Evolutionary conservation across 2,797 vertebrate genomes (phyloP), one percentile per base, ranked within the genome.

Genomic region (Pseudochromis fuscus): DNA sequence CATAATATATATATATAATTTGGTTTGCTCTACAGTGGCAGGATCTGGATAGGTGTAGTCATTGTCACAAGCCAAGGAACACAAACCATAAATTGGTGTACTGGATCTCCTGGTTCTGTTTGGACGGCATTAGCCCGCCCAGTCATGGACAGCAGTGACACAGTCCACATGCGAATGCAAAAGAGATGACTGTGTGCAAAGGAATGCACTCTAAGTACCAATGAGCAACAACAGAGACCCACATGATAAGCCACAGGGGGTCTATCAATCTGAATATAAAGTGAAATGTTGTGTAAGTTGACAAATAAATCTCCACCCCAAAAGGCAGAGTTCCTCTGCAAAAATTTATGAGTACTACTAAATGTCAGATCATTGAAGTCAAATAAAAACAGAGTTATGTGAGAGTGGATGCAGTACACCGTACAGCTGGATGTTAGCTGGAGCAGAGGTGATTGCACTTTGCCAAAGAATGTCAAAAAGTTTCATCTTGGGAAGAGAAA

Each of bases 221-320:
- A 71, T 74, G 76, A 84, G 69, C 77, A 89, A 82, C 77, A 88
- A 79, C 79, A 85, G 78, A 85, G 81, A 83, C 71, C 68, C 51
- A 71, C 73, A 79, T 81, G 57, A 89, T 79, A 67, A 88, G 74
- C 76, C 80, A 81, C 84, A 31, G 62, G 80, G 81, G 84, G 77
- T 88, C 75, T 53, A 78, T 89, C 73, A 79, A 80, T 87, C 61
- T 71, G 58, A 85, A 83, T 75, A 62, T 79, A 69, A 88, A 84
- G 77, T 72, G 52, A 82, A 85, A 81, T 79, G 77, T 79, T 84
- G 75, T 87, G 75, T 88, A 90, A 82, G 85, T 84, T 90, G 84
- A 88, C 84, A 84, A 87, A 87, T 88, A 87, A 85, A 83, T 84
- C 76, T 78, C 68, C 33, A 64, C 52, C 56, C 55, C 48, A 40